Conservation (phyloP, 2,888 invertebrate species). For the Ochropleura plecta region DNA sequence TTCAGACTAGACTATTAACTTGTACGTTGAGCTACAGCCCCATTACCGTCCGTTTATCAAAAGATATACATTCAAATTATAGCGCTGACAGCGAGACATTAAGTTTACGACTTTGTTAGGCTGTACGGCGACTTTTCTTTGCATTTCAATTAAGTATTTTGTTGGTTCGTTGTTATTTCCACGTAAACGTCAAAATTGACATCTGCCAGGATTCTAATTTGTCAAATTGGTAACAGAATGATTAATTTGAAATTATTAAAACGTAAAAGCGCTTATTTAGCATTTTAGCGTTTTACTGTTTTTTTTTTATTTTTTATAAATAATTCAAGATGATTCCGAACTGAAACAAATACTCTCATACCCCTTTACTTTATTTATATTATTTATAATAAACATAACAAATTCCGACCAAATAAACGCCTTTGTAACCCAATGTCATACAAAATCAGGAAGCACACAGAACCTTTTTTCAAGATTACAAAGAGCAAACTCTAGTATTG, state of each 20-base stretch:
- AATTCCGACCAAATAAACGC: slow-evolving; percentile 32
- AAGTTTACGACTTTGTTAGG: slow-evolving; percentile 53
- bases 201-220: not conserved
- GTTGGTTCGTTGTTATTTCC: slow-evolving; percentile 27
- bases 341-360: not conserved
- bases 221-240: not conserved
- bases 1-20: slow-evolving; percentile 35
- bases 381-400: slow-evolving; percentile 28
- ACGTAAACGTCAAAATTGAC: slow-evolving; percentile 21
- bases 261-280: not conserved
- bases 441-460: slow-evolving; percentile 37
- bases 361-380: not conserved
- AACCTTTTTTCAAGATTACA: slow-evolving; percentile 61
- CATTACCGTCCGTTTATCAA: slow-evolving; percentile 60
- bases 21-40: slow-evolving; percentile 27
- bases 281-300: not conserved
- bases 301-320: not conserved
- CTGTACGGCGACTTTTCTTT: slow-evolving; percentile 34
- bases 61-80: slow-evolving; percentile 59
- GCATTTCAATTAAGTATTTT: slow-evolving; percentile 47
- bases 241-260: not conserved
- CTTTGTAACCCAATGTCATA: slow-evolving; percentile 25
- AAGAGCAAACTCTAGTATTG: slow-evolving; percentile 55
- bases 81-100: slow-evolving; percentile 55
- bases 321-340: not conserved